These are phyloP conservation scores for Athrips mouffetella DNA, from an alignment of 2,888 invertebrate genomes.

Conservation along the genomic window DNA sequence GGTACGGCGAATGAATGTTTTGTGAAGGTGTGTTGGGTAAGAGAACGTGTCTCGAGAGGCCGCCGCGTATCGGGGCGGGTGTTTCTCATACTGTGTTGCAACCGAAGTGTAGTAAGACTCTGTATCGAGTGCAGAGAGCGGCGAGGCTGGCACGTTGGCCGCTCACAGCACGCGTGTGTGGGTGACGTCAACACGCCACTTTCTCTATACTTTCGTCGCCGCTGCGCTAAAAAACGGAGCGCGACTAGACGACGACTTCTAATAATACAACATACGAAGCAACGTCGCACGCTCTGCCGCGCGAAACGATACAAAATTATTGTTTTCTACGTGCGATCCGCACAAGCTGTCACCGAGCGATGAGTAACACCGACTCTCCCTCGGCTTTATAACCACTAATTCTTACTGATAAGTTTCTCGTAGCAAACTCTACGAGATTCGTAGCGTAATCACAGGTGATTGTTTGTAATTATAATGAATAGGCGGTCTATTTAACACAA, in stretches of 20 bases:
- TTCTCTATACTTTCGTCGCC: constrained; percentile 78
- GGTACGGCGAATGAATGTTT: constrained; percentile 24
- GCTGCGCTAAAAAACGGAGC: constrained; percentile 71
- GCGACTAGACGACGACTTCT: constrained; percentile 61
- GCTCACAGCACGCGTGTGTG: constrained; percentile 61
- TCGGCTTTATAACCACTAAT: constrained; percentile 18
- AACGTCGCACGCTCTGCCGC: constrained; percentile 65
- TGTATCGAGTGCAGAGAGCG: constrained; percentile 60
- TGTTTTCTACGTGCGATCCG: constrained; percentile 48
- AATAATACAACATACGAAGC: constrained; percentile 62
- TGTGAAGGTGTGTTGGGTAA: constrained; percentile 54
- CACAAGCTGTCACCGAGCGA: constrained; percentile 44
- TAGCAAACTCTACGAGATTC: constrained; percentile 3
- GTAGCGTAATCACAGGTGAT: neutral
- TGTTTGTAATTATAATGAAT: neutral
- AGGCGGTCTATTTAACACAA: neutral
- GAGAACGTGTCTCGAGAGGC: constrained; percentile 72
- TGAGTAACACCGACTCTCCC: constrained; percentile 43
- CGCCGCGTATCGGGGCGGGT: constrained; percentile 60
- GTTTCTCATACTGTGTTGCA: constrained; percentile 71
- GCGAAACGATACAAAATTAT: constrained; percentile 65
- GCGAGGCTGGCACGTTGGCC: constrained; percentile 40
- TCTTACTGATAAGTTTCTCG: constrained; percentile 7
- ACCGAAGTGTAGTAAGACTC: constrained; percentile 60
- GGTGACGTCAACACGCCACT: constrained; percentile 76